These are phyloP conservation scores for Spondyliosoma cantharus DNA, from an alignment of 2,797 vertebrate genomes.

Conservation along the genomic window DNA sequence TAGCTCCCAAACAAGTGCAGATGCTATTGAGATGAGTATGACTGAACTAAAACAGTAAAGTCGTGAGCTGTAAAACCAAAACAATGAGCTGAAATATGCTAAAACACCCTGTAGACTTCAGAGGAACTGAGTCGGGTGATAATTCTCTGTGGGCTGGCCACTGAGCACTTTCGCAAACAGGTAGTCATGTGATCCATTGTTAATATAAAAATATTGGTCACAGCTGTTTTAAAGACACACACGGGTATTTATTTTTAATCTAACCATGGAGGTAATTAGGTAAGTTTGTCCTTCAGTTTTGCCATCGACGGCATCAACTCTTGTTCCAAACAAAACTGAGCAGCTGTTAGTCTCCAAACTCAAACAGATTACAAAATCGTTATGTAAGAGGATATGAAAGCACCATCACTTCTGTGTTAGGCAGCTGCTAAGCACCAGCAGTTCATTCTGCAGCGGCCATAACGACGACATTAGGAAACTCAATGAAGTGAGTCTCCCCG, in stretches of 20 bases:
- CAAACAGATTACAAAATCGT: conserved; percentile 65
- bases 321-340: conserved; percentile 46
- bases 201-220: neutral
- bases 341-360: conserved; percentile 67
- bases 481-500: conserved; percentile 11
- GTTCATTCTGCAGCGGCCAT: conserved; percentile 15
- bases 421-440: conserved; percentile 31
- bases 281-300: conserved; percentile 35
- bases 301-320: conserved; percentile 20
- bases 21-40: neutral
- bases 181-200: neutral
- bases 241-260: neutral
- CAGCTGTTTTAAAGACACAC: neutral
- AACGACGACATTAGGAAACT: conserved; percentile 36
- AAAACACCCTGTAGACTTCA: neutral
- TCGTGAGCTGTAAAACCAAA: neutral
- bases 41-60: neutral
- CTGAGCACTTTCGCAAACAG: neutral
- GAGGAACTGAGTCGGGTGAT: neutral
- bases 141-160: neutral
- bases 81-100: neutral
- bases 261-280: neutral
- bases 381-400: conserved; percentile 66
- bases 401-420: conserved; percentile 26
- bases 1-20: no score